Evolutionary conservation across 2,888 invertebrate species (phyloP).

Genomic region (Andrena chrysosceles): DNA sequence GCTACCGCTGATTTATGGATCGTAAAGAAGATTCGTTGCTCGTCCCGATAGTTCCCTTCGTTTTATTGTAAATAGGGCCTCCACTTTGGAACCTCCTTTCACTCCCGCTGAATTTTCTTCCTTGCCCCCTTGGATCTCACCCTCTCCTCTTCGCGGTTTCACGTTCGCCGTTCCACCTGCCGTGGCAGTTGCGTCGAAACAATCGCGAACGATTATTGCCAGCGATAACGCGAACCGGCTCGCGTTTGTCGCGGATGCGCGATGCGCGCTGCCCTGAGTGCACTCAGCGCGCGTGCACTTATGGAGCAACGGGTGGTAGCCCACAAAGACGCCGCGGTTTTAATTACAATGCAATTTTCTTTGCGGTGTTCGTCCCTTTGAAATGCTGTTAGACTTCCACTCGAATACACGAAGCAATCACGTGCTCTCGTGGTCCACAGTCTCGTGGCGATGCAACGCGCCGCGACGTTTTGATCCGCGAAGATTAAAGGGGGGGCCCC

Average conservation of each 20-base stretch:
- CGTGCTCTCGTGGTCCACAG: slow-evolving; percentile 68
- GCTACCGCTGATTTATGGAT: slow-evolving; percentile 69
- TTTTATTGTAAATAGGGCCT: slow-evolving; percentile 61
- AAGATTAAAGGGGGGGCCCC: slow-evolving; percentile 83
- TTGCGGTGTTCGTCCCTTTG: slow-evolving; percentile 80
- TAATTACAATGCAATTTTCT: slow-evolving; percentile 85
- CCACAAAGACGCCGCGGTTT: slow-evolving; percentile 71
- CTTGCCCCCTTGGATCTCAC: not conserved
- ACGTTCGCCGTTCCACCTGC: too few species aligned
- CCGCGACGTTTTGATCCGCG: slow-evolving; percentile 82
- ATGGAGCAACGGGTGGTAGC: not conserved
- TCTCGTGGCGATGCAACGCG: slow-evolving; percentile 46
- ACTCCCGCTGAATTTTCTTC: not conserved
- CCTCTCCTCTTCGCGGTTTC: too few species aligned
- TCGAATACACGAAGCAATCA: slow-evolving; percentile 84
- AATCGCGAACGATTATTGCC: slow-evolving; percentile 29
- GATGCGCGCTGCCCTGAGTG: not conserved
- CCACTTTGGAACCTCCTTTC: slow-evolving; percentile 19
- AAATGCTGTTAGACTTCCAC: slow-evolving; percentile 83
- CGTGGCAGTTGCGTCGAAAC: not conserved
- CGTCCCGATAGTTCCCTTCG: slow-evolving; percentile 59
- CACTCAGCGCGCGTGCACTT: slow-evolving; percentile 23
- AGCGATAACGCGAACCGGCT: slow-evolving; percentile 18
- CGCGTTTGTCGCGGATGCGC: not conserved
- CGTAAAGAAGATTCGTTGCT: slow-evolving; percentile 63